These are phyloP conservation scores for Holotrichia oblita DNA, from an alignment of 1,140 invertebrate genomes.

Conservation along the genomic window DNA sequence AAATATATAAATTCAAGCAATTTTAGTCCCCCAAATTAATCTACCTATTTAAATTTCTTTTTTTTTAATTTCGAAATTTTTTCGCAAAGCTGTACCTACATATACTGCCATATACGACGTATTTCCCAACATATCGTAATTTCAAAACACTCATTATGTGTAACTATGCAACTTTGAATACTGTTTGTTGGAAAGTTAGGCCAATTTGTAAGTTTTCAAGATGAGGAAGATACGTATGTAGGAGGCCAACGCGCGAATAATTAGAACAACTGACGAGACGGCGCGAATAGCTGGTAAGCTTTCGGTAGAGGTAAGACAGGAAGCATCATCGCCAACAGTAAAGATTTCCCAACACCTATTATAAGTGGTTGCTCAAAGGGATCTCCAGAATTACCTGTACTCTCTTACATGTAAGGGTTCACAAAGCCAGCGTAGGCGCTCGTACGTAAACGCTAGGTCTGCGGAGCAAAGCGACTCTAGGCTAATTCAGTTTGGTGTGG, in stretches of 20 bases:
- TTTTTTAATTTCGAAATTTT: too few species aligned
- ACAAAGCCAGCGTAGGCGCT: neutral
- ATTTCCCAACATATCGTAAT: neutral
- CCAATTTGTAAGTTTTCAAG: neutral
- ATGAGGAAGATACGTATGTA: neutral
- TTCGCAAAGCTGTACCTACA: too few species aligned
- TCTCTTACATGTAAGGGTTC: neutral
- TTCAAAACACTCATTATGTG: neutral
- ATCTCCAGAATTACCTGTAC: neutral
- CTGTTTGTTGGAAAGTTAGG: neutral
- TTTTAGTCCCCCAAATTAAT: too few species aligned
- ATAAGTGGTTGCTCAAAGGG: neutral
- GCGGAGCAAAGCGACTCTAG: neutral
- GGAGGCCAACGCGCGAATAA: neutral
- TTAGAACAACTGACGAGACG: neutral
- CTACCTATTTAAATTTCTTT: too few species aligned
- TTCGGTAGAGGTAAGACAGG: neutral
- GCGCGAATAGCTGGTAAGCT: too few species aligned
- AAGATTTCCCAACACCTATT: constrained; percentile 17
- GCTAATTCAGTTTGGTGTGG: constrained; percentile 11
- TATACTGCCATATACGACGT: neutral
- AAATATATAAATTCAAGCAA: too few species aligned
- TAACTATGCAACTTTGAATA: neutral
- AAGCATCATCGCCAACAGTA: neutral
- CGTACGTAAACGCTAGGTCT: neutral